Base-by-base conservation (phyloP, 1,140 invertebrate genomes). In the Aphidius ervi region DNA sequence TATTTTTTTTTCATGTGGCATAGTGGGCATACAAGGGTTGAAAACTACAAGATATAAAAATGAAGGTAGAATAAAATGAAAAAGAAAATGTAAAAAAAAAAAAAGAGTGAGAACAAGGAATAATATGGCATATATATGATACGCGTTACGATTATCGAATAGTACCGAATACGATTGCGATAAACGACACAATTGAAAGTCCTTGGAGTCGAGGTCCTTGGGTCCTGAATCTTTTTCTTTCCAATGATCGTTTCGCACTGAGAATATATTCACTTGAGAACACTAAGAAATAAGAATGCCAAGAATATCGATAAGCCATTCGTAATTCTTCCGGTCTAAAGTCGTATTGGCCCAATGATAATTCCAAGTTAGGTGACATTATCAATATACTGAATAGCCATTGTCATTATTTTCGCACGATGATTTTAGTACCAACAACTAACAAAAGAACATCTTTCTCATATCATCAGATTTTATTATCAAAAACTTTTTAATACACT, bases 141-240 rank as follows among this genome's bases (percentile, higher is more conserved):
- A 72, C 70, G 70, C 68, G 67, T 67, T 67, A 67, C 72, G 72
- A 72, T 71, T 74, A 74, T 74, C 62, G 64, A 72, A 74, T 74
- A 65, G 65, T 64, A 57, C 61, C 64, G 67, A 69, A 70, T 70
- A 66, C 65, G 63, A 71, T 69, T 63, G 66, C 70, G 69, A 72
- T 74, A 72, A 74, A 74, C 72, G 72, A 71, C 65, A 66, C 70
- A 70, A 72, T 74, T 72, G 70, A 71, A 72, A 74, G 67, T 63
- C 64, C 62, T 53, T 59, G 46, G 67, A 66, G 65, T 69, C 54
- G 43, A 45, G 58, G 59, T 43, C 48, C 46, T 43, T 43, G 42
- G 42, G 1, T 7, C 42, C 42, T 43, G 9, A 7, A 43, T 9
- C 42, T 31, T 31, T 31, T 31, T 2, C 42, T 8, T 43, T 54